These are phyloP conservation scores for Eupsittula cactorum DNA, from an alignment of 2,113 vertebrate genomes.

Conservation along the genomic window DNA sequence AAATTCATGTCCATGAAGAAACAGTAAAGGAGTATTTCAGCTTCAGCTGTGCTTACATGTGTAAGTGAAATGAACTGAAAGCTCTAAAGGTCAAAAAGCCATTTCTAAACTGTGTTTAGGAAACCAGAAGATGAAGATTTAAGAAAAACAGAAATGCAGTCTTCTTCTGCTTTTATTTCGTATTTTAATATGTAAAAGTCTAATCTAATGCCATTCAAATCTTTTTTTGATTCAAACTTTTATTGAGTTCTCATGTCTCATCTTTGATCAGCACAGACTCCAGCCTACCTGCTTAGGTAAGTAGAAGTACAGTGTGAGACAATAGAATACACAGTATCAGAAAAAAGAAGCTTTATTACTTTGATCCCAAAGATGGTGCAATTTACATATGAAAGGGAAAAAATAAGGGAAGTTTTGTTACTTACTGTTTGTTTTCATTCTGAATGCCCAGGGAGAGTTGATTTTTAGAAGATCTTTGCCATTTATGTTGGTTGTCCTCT, in stretches of 20 bases:
- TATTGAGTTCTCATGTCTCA: not conserved
- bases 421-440: not conserved
- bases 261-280: not conserved
- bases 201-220: not conserved
- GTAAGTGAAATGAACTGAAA: not conserved
- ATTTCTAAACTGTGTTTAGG: not conserved
- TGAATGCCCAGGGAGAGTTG: not conserved
- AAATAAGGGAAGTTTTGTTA: slow-evolving; percentile 7
- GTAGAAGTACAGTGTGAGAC: not conserved
- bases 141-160: not conserved
- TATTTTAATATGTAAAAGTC: not conserved
- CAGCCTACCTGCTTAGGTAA: not conserved
- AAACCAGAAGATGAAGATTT: not conserved
- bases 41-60: not conserved
- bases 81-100: not conserved
- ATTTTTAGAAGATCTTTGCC: not conserved
- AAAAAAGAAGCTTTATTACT: not conserved
- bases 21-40: not conserved
- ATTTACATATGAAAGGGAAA: slow-evolving; percentile 44
- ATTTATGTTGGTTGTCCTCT: not conserved
- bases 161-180: not conserved
- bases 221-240: not conserved
- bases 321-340: not conserved
- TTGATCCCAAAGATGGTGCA: not conserved
- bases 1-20: not conserved